A percentile compares a stretch with the other conserved stretches of the same genome.
Conservation (phyloP, 2,113 vertebrate species). For the Nettapus auritus region DNA sequence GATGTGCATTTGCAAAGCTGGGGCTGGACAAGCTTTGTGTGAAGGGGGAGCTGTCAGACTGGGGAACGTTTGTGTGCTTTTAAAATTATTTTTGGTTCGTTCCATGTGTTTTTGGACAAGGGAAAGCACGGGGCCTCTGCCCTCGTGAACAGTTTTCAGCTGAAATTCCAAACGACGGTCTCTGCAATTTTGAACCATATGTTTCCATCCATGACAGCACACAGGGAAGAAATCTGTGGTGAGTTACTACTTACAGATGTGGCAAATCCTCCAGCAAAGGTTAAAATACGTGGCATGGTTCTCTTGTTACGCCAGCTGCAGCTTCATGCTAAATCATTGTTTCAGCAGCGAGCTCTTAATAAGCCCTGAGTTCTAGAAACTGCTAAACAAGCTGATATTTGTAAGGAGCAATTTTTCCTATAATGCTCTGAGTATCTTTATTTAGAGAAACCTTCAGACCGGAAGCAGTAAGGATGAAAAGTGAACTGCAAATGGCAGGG, state of each 20-base stretch:
- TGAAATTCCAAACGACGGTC: neutral
- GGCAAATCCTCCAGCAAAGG: conserved; percentile 50
- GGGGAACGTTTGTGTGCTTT: neutral
- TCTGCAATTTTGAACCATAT: neutral
- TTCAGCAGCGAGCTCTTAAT: conserved; percentile 51
- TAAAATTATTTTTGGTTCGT: conserved; percentile 18
- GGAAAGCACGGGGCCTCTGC: neutral
- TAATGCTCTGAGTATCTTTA: neutral
- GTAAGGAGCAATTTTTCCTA: neutral
- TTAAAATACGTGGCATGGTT: conserved; percentile 48
- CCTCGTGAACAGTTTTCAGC: neutral
- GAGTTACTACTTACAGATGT: conserved; percentile 65
- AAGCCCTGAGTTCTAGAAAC: neutral
- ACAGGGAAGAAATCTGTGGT: conserved; percentile 17
- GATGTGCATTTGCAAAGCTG: conserved; percentile 35
- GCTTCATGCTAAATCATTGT: conserved; percentile 32
- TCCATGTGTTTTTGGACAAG: neutral
- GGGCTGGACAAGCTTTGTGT: conserved; percentile 36
- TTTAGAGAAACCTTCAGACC: conserved; percentile 22
- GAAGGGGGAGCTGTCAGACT: neutral
- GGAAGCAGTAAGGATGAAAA: neutral
- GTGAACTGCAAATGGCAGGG: neutral
- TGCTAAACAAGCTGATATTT: conserved; percentile 51
- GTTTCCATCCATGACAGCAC: conserved; percentile 25
- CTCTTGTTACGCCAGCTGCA: conserved; percentile 59